Evolutionary conservation across 2,797 vertebrate genomes (phyloP).

Genomic region (Naso thynnoides): DNA sequence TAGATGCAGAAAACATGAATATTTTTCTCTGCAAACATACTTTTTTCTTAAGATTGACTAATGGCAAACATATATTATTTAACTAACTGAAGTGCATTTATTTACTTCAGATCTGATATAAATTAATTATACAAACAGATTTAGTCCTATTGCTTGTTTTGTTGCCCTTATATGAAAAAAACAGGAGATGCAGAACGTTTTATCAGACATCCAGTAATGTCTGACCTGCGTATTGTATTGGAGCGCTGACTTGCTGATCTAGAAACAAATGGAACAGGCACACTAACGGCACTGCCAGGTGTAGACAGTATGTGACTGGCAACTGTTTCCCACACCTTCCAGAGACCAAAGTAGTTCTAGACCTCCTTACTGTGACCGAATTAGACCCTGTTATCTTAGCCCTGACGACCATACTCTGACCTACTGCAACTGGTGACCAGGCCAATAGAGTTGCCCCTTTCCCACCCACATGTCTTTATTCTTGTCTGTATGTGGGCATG

Average conservation of each 20-base stretch:
- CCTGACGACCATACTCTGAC: slow-evolving; percentile 59
- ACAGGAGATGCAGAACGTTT: neutral
- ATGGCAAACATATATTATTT: too few relatives aligned
- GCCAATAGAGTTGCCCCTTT: slow-evolving; percentile 36
- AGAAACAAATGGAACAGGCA: slow-evolving; percentile 60
- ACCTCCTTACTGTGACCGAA: slow-evolving; percentile 75
- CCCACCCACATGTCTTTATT: slow-evolving; percentile 40
- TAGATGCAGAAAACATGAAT: too few relatives aligned
- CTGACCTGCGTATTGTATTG: slow-evolving; percentile 4
- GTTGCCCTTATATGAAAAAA: neutral
- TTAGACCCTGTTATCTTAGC: slow-evolving; percentile 80
- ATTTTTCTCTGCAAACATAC: too few relatives aligned
- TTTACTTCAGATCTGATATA: too few relatives aligned
- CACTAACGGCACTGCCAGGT: slow-evolving; percentile 63
- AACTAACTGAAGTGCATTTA: too few relatives aligned
- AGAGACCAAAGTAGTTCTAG: slow-evolving; percentile 71
- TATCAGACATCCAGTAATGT: neutral
- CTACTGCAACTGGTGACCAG: slow-evolving; percentile 71
- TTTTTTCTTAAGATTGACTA: too few relatives aligned
- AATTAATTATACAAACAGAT: too few relatives aligned
- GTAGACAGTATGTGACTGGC: slow-evolving; percentile 80
- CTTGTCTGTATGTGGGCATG: slow-evolving; percentile 23
- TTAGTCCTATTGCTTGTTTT: neutral
- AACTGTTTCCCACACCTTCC: slow-evolving; percentile 84
- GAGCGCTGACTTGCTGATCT: slow-evolving; percentile 26